These are phyloP conservation scores for Pangasianodon hypophthalmus DNA, from an alignment of 2,113 vertebrate species.

Conservation along the genomic window DNA sequence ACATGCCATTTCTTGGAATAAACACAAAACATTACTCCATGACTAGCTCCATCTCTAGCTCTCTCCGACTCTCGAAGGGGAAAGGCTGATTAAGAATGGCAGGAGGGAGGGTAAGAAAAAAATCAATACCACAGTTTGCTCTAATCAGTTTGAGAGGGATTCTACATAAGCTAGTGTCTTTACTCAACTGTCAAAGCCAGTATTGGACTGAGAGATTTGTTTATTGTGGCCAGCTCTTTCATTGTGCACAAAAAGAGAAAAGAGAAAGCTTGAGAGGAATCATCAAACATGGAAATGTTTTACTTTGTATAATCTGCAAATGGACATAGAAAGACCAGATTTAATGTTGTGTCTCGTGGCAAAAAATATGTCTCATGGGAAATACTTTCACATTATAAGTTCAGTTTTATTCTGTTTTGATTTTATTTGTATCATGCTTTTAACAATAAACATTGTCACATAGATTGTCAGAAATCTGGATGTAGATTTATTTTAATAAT, in stretches of 20 bases:
- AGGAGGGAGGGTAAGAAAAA: background rate
- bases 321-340: background rate
- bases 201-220: conserved; percentile 4
- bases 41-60: conserved; percentile 1
- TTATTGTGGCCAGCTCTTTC: conserved; percentile 8
- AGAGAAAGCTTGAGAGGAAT: background rate
- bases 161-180: conserved; percentile 18
- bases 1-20: conserved; percentile 49
- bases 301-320: background rate
- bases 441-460: background rate
- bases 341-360: background rate
- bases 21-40: conserved; percentile 39
- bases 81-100: conserved; percentile 20
- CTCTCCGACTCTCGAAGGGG: background rate
- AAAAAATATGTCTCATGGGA: background rate
- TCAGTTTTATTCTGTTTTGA: background rate
- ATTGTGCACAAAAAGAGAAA: background rate
- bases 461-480: background rate
- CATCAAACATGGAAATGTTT: background rate
- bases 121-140: conserved; percentile 51
- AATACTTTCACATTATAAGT: background rate
- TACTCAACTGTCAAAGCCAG: conserved; percentile 35
- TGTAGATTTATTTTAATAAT: background rate
- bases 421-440: background rate
- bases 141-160: conserved; percentile 45